A percentile compares a stretch with the other conserved stretches of the same genome.
Evolutionary conservation across 2,797 vertebrate genomes (phyloP).

Genomic region (Delichon dasypus): DNA sequence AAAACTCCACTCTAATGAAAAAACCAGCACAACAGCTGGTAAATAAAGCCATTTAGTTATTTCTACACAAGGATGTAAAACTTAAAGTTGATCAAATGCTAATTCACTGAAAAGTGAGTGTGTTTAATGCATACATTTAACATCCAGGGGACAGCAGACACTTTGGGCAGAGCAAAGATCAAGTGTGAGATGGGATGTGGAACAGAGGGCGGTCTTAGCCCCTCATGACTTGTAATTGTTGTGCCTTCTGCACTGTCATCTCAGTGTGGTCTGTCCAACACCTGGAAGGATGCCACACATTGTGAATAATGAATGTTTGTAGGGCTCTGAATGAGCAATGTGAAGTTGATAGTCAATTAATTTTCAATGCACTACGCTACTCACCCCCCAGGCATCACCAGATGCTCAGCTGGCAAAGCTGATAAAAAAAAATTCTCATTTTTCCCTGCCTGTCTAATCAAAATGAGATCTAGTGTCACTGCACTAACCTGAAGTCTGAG

Average conservation of each 20-base stretch:
- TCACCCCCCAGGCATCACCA: constrained; percentile 14
- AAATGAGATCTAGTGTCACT: neutral
- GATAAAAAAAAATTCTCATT: neutral
- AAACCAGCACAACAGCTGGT: neutral
- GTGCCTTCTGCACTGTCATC: neutral
- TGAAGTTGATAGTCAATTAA: constrained; percentile 30
- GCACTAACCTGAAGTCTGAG: neutral
- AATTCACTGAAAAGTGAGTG: neutral
- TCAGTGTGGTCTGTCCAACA: neutral
- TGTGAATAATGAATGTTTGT: neutral
- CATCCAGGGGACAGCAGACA: neutral
- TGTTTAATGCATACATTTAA: neutral
- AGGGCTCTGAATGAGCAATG: neutral
- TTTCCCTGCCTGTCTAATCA: neutral
- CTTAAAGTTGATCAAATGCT: neutral
- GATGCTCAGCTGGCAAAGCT: constrained; percentile 25
- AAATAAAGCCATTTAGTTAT: neutral
- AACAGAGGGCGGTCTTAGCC: neutral
- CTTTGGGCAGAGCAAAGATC: neutral
- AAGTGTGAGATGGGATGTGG: neutral
- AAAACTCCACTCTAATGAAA: neutral
- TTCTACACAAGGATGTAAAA: neutral
- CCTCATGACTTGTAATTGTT: neutral
- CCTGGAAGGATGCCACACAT: neutral
- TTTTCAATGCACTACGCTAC: neutral